Conservation (phyloP, 2,888 invertebrate genomes). For the Neoascia interrupta region DNA sequence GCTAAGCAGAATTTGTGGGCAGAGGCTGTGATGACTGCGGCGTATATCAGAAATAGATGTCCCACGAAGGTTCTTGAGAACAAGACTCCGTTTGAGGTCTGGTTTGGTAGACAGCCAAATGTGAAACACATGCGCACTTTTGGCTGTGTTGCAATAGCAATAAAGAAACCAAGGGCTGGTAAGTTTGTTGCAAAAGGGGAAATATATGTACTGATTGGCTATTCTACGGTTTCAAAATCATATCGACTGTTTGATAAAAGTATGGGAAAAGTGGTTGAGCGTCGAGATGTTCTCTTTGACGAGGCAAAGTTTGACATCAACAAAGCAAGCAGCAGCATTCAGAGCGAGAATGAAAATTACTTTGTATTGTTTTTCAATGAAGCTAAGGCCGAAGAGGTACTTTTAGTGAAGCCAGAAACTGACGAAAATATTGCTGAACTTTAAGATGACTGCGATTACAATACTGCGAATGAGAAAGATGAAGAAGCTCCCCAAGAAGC, state of each 20-base stretch:
- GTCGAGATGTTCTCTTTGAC: conserved; percentile 29
- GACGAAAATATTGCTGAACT: not conserved
- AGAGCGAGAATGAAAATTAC: conserved; percentile 4
- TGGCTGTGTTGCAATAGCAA: conserved; percentile 49
- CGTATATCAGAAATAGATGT: conserved; percentile 47
- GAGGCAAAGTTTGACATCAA: conserved; percentile 13
- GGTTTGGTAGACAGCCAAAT: conserved; percentile 43
- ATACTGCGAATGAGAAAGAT: not conserved
- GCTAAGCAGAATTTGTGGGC: conserved; percentile 39
- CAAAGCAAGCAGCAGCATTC: not conserved
- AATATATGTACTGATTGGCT: conserved; percentile 48
- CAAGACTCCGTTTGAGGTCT: conserved; percentile 58
- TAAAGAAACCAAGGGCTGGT: conserved; percentile 37
- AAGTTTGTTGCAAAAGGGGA: conserved; percentile 58
- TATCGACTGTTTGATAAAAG: conserved; percentile 30
- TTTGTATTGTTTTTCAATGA: not conserved
- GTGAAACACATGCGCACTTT: conserved; percentile 55
- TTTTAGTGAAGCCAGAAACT: not conserved
- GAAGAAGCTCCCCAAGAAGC: conserved; percentile 1
- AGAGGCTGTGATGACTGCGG: conserved; percentile 53
- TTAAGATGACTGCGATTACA: conserved; percentile 14
- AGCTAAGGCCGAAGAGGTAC: not conserved
- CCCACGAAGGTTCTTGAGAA: conserved; percentile 24
- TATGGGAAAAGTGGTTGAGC: conserved; percentile 23
- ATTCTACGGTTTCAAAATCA: conserved; percentile 37